Base-by-base conservation (phyloP, 2,797 vertebrate genomes). In the Orestias chungarensis region DNA sequence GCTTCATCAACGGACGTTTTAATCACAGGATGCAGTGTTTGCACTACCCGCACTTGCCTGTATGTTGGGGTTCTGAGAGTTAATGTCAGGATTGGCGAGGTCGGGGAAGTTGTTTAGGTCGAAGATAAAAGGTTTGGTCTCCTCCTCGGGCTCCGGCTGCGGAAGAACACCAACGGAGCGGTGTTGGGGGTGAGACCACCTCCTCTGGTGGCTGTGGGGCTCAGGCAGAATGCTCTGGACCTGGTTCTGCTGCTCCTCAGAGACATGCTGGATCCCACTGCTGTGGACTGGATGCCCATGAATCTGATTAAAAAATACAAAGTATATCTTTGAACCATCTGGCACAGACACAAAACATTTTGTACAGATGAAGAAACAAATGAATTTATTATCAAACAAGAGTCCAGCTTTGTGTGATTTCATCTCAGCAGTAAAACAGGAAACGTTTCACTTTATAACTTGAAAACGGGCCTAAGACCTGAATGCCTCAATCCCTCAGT, bases 21-120 rank as follows among this genome's bases (percentile, higher is more conserved):
- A 72, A 17, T 78, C 69, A 54, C 27, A 47, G 10, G 14, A 50
- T 50, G 33, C 9, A 17, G 1, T 15, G 27, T 25, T 11, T 44
- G 31, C 0, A 17, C 12, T 67, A 14, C 25, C n/a, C 12, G 4
- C 2, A 46, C 82, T 84, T 66, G 97, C 96, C 95, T 98, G 97
- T 88, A 98, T 98, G 73, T 97, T 97, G 64, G 97, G 97, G 81
- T 97, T 98, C 75, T 95, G 95, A 0, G 96, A 93, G 11, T 92
- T 96, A 69, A 96, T 91, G 74, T 96, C 95, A 46, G 95, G 92
- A 0, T 94, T 95, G 70, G 95, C 94, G 77, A 97, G 88, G 61
- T 95, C 95, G 0, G 95, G 96, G 43, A 98, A 93, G 84, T 95
- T 96, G 88, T 96, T 96, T 70, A 98, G 91, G 75, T 97, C 96